Conservation (phyloP, 2,797 vertebrate genomes). For the Acanthornis magna region DNA sequence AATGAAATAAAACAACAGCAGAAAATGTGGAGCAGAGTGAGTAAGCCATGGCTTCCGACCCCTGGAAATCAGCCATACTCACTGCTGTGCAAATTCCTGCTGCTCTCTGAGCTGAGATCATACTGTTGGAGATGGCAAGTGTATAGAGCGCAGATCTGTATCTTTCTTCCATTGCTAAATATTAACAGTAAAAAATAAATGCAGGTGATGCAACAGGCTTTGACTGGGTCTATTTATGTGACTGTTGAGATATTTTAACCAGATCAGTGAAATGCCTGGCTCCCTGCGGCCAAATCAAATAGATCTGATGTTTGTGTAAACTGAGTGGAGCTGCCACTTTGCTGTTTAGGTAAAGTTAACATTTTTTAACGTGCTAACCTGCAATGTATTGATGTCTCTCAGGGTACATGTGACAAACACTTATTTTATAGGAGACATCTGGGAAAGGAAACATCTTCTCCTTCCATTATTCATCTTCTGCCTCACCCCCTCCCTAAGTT, state of each 20-base stretch:
- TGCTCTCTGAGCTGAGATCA: slow-evolving; percentile 67
- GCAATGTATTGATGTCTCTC: accelerated
- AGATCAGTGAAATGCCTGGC: background rate
- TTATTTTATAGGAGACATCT: background rate
- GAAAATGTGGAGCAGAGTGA: background rate
- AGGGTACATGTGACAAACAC: background rate
- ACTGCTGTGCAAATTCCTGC: slow-evolving; percentile 64
- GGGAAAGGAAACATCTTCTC: background rate
- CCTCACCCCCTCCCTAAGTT: background rate
- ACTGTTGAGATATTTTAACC: slow-evolving; percentile 27
- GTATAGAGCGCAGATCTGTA: slow-evolving; percentile 45
- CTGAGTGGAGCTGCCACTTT: background rate
- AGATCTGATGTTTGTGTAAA: background rate
- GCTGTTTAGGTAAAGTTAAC: background rate
- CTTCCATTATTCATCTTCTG: background rate
- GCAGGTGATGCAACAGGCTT: slow-evolving; percentile 42
- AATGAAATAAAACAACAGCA: background rate
- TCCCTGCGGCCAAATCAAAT: background rate
- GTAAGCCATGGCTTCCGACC: slow-evolving; percentile 52
- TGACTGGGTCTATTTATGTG: slow-evolving; percentile 26
- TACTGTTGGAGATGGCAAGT: slow-evolving; percentile 53
- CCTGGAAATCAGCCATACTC: slow-evolving; percentile 37
- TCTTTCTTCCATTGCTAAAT: slow-evolving; percentile 52
- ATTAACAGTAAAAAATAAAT: slow-evolving; percentile 51
- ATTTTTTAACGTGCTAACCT: background rate